Evolutionary conservation across 1,140 invertebrate genomes (phyloP), one percentile per base, ranked within the genome.

Genomic region (Diuraphis noxia): DNA sequence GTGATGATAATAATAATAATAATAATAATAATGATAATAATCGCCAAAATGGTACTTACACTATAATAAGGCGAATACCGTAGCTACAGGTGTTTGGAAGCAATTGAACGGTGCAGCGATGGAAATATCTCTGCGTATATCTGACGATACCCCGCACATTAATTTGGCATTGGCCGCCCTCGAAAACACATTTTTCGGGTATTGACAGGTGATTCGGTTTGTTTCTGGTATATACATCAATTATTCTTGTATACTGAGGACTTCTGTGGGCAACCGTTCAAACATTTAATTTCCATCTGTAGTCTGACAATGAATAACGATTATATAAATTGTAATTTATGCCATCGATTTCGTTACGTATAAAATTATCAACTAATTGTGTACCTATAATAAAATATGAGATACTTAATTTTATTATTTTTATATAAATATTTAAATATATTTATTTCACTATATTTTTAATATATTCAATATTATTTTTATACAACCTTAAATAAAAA

Each of bases 1-100:
- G n/a, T 72, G 56, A 72, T 72, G 13, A n/a, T 63, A n/a, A 56
- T 56, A 56, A 56, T 56, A 56, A n/a, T 46, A 46, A 49, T 49
- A 49, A 49, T 63, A 63, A 63, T n/a, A n/a, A 49, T 81, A 40
- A 81, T 38, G 79, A 81, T 81, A 81, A 81, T 38, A 81, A 81
- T 81, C 36, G 79, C 79, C 36, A 81, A 81, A 81, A 81, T 23
- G 36, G 36, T 81, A 81, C 43, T 13, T 43, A 43, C 56, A 72
- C 56, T 72, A n/a, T n/a, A 72, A 72, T 72, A 72, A 38, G 79
- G 77, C n/a, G n/a, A 79, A 34, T 36, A 79, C 34, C 21, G 36
- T 40, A 79, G 23, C 77, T 25, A 81, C 79, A 81, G 79, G 34
- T 81, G 77, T 38, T 36, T 38, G 77, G 19, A 38, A 34, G 77